Evolutionary conservation across 2,888 invertebrate species (phyloP).

Genomic region (Craniophora ligustri): DNA sequence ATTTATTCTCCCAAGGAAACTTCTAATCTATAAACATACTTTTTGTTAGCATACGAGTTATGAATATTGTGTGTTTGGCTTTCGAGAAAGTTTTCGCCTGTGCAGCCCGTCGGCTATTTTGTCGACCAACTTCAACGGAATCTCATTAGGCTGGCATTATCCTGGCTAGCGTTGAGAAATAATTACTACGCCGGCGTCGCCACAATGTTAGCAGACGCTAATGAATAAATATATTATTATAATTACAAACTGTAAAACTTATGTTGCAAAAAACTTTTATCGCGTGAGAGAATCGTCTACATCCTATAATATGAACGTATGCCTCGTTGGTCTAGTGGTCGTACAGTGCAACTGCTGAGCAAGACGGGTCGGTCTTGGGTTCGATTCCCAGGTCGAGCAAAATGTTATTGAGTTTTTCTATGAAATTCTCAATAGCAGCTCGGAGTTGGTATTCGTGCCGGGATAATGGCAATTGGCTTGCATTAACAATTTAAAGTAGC

Average conservation of each 20-base stretch:
- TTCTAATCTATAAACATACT: background rate
- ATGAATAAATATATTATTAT: constrained; percentile 34
- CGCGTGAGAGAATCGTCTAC: background rate
- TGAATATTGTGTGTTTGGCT: constrained; percentile 23
- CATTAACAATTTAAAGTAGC: no score
- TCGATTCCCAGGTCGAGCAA: no score
- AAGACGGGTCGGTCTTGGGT: no score
- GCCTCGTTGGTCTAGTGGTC: no score
- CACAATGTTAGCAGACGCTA: constrained; percentile 28
- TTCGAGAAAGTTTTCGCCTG: constrained; percentile 18
- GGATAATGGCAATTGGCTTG: no score
- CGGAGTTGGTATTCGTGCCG: no score
- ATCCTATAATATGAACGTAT: no score
- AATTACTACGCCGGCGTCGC: constrained; percentile 52
- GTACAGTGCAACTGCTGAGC: no score
- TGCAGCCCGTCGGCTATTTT: constrained; percentile 21
- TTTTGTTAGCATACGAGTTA: background rate
- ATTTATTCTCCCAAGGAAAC: background rate
- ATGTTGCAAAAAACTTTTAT: constrained; percentile 1
- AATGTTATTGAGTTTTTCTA: no score
- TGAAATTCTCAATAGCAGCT: no score
- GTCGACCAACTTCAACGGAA: constrained; percentile 43
- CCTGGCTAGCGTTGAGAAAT: constrained; percentile 51
- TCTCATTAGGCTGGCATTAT: constrained; percentile 58
- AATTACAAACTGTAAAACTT: constrained; percentile 7